Evolutionary conservation across 1,140 invertebrate genomes (phyloP).

Genomic region (Drosophila sturtevanti): DNA sequence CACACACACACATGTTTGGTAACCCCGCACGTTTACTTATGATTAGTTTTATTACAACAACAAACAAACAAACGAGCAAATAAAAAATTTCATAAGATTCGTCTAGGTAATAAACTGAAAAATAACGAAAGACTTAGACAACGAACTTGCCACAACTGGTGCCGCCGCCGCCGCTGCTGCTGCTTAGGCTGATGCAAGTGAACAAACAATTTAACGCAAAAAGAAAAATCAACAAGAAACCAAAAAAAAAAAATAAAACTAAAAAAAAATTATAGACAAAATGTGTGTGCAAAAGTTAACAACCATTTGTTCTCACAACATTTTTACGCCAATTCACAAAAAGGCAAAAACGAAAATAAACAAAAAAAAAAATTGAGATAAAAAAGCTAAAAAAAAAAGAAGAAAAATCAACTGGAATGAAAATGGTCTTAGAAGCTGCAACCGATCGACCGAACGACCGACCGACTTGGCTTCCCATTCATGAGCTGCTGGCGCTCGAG

Average conservation of each 20-base stretch:
- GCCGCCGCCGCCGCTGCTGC: slow-evolving; percentile 26
- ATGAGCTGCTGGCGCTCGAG: slow-evolving; percentile 76
- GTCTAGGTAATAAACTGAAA: slow-evolving; percentile 53
- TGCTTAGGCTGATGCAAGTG: slow-evolving; percentile 11
- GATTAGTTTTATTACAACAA: slow-evolving; percentile 40
- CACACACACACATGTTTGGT: slow-evolving; percentile 3
- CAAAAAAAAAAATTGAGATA: slow-evolving; percentile 21
- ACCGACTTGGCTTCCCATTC: slow-evolving; percentile 59
- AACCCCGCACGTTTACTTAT: slow-evolving; percentile 44
- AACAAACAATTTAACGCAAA: slow-evolving; percentile 71
- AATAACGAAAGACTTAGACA: slow-evolving; percentile 66
- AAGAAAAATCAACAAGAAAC: slow-evolving; percentile 54
- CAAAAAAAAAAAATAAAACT: slow-evolving; percentile 18
- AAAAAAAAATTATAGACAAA: slow-evolving; percentile 16
- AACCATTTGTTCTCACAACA: slow-evolving; percentile 80
- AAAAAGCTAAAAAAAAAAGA: not conserved
- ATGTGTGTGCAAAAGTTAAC: slow-evolving; percentile 73
- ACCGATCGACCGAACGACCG: slow-evolving; percentile 21
- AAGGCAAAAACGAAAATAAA: slow-evolving; percentile 36
- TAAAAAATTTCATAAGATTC: slow-evolving; percentile 41
- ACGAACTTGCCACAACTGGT: slow-evolving; percentile 55
- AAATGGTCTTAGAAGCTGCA: slow-evolving; percentile 77
- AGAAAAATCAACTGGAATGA: slow-evolving; percentile 45
- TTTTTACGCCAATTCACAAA: slow-evolving; percentile 80
- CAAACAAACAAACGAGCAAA: slow-evolving; percentile 3